Conservation (phyloP, 2,113 vertebrate genomes). For the Limnothrissa miodon region DNA sequence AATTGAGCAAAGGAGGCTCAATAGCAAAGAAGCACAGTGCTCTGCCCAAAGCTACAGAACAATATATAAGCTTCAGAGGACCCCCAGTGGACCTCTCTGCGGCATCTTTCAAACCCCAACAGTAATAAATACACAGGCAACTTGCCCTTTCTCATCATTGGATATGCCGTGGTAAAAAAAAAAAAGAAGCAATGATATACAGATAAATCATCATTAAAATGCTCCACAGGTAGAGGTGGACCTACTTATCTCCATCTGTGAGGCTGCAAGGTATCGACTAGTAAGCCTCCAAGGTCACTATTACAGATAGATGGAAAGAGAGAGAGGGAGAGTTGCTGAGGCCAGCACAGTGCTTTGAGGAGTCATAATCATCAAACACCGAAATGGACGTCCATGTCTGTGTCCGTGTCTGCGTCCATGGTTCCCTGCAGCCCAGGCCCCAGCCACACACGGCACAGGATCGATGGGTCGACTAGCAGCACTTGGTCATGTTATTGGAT, state of each 20-base stretch:
- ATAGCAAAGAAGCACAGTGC: constrained; percentile 40
- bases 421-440: constrained; percentile 3
- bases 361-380: constrained; percentile 66
- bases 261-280: constrained; percentile 60
- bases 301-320: constrained; percentile 43
- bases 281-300: constrained; percentile 57
- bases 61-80: neutral
- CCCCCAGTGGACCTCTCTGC: neutral
- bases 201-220: constrained; percentile 46
- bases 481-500: constrained; percentile 48
- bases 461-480: constrained; percentile 54
- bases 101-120: neutral
- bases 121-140: neutral
- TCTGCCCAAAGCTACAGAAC: constrained; percentile 21
- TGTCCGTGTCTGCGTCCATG: constrained; percentile 47
- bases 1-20: constrained; percentile 24
- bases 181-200: constrained; percentile 33
- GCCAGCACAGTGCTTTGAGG: constrained; percentile 49
- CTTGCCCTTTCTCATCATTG: neutral
- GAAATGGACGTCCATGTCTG: constrained; percentile 61
- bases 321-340: constrained; percentile 54
- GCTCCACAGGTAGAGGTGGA: constrained; percentile 36
- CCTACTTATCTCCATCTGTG: constrained; percentile 25
- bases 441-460: constrained; percentile 44
- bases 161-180: constrained; percentile 22